Evolutionary conservation across 2,113 vertebrate genomes (phyloP).

Genomic region (Tragelaphus strepsiceros): DNA sequence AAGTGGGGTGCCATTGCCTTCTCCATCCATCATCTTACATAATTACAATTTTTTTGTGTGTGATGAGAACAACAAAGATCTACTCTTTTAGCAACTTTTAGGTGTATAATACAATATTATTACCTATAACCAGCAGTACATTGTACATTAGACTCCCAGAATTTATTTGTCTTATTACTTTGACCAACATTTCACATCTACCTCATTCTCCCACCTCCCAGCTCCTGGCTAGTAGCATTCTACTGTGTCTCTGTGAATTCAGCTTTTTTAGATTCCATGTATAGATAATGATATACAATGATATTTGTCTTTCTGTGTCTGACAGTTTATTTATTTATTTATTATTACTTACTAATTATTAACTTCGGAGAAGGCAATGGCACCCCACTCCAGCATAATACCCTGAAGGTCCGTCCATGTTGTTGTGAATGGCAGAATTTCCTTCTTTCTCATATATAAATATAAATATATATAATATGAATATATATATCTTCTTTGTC

Average conservation of each 20-base stretch:
- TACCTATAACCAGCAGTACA: not conserved
- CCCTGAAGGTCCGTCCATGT: not conserved
- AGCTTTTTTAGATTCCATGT: not conserved
- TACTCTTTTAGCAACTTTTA: not conserved
- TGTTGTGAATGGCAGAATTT: not conserved
- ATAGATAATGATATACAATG: not conserved
- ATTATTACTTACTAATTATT: not conserved
- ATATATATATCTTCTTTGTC: not conserved
- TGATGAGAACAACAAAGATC: not conserved
- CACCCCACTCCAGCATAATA: not conserved
- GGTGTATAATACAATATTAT: not conserved
- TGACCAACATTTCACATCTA: not conserved
- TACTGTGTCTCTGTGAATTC: not conserved
- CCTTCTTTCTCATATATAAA: not conserved
- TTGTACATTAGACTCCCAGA: not conserved
- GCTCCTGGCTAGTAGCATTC: not conserved
- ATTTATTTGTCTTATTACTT: not conserved
- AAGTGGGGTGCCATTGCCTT: no score
- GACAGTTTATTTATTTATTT: not conserved
- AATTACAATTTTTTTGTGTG: not conserved
- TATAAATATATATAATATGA: not conserved
- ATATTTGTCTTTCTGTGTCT: not conserved
- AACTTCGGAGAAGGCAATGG: not conserved
- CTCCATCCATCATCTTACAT: not conserved
- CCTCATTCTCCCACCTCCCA: not conserved